Evolutionary conservation across 1,140 invertebrate genomes (phyloP).

Genomic region (Drosophila equinoxialis): DNA sequence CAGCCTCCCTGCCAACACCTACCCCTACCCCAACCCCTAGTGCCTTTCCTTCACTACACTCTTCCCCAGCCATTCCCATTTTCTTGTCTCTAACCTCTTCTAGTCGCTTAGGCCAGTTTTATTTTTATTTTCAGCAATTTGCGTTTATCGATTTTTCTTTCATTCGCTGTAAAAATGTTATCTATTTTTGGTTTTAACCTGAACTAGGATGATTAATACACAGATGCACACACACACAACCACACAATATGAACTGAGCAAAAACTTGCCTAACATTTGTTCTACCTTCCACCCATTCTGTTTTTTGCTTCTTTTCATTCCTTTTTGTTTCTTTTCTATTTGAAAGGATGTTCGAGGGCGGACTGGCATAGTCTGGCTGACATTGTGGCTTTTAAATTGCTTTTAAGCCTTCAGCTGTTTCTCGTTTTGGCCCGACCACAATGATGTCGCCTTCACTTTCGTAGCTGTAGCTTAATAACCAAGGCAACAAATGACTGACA

Average conservation of each 20-base stretch:
- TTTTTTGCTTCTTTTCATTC: not conserved
- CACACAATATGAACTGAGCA: too few species aligned
- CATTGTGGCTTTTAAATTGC: conserved; percentile 72
- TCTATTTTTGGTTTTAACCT: conserved; percentile 9
- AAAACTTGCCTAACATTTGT: too few species aligned
- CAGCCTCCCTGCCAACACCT: not conserved
- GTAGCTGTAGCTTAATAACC: conserved; percentile 59
- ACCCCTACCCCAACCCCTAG: not conserved
- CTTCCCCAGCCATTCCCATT: not conserved
- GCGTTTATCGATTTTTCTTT: conserved; percentile 63
- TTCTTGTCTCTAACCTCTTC: not conserved
- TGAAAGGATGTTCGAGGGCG: not conserved
- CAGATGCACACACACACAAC: not conserved
- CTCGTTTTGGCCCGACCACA: conserved; percentile 28
- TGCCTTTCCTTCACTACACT: not conserved
- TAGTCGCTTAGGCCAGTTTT: conserved; percentile 18
- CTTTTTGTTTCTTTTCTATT: conserved; percentile 11
- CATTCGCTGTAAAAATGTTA: conserved; percentile 4
- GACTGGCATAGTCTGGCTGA: conserved; percentile 43
- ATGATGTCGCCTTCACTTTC: conserved; percentile 30
- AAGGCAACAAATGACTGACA: conserved; percentile 41
- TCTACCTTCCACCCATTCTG: too few species aligned
- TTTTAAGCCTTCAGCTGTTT: conserved; percentile 42
- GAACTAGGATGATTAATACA: conserved; percentile 7
- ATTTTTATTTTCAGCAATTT: conserved; percentile 64